Evolutionary conservation across 2,113 vertebrate genomes (phyloP), one percentile per base, ranked within the genome.

Genomic region (Cheirogaleus medius): DNA sequence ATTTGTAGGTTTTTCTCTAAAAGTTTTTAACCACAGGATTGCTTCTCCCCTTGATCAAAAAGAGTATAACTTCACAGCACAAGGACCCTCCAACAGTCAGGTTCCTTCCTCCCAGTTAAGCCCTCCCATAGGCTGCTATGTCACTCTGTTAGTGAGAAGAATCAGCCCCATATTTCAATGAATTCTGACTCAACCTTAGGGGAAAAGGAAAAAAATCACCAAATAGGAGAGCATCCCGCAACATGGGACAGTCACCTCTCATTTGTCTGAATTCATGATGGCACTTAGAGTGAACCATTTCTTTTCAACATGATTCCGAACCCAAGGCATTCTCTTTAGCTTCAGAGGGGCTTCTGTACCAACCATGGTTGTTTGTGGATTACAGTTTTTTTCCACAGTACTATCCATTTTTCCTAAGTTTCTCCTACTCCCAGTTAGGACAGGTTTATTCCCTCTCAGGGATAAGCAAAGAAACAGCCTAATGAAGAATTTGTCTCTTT

Each of bases 111-210:
- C 47, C 52, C 11, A 64, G 3, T 20, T 23, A 47, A 87, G 54
- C 25, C 44, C 8, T 66, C 52, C 15, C 14, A 74, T 71, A 39
- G 81, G 44, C 44, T 96, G 32, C 74, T 68, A 42, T 66, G 60
- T 74, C 49, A 69, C 44, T 44, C 13, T 91, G 56, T 94, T 71
- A 90, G 49, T 69, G 68, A 91, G 82, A 77, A 86, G 63, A 91
- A 39, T 92, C 0, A 14, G 32, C 9, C 83, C 14, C 37, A 56
- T 84, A 87, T 85, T 96, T 84, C 49, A 83, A 68, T 91, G 15
- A 78, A 82, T 88, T 97, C n/a, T 89, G 42, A 95, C 21, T 91
- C 71, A 87, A 84, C 54, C 29, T 93, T 81, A 58, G 42, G 29
- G 69, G 39, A 66, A 92, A 97, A 93, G 3, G 58, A 64, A 91